Evolutionary conservation across 92 coral and sea anemone genomes (phyloP), one percentile per base, ranked within the genome.

Genomic region (Muricea muricata): DNA sequence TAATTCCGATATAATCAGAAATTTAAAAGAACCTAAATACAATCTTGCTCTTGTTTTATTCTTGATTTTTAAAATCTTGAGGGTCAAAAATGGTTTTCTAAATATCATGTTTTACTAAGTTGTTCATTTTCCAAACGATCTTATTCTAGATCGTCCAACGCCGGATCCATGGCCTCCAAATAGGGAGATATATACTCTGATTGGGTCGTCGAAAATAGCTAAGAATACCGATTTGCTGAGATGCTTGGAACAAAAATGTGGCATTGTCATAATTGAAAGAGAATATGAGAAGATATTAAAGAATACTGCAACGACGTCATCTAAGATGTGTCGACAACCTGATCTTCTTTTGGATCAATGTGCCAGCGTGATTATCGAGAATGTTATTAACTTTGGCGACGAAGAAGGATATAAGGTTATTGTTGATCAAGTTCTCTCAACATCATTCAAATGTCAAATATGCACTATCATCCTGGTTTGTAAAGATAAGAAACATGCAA

Each of bases 331-430:
- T 72, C 84, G 88, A 40, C 99, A 96, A 84, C 97, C 99, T 9
- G 94, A 96, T 47, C 82, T 96, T 45, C 69, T 93, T 91, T 79
- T 96, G 42, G 99, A 95, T 67, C 95, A 95, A 73, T 88, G 93
- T 60, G 87, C 97, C 9, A 91, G 97, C 54, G 87, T 93, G 34
- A 84, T 92, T 28, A 82, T 96, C 9, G 90, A 84, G 32, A 79
- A 91, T 54, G 75, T 93, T 0, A n/a, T 26, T 45, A 72, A 79
- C 18, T 78, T 93, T 37, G 76, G 65, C 28, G 81, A 56, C 29
- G 88, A 84, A 41, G 86, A 75, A 58, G 85, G 90, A 80, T 92
- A 85, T 54, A 93, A 92, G 41, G 70, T 67, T 61, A 68, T 93
- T 30, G 94, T 91, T 75, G 93, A 96, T 79, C 48, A 84, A 34